phyloP scores from a whole-genome alignment of 2,888 invertebrate genomes.

The Boloria euphrosyne region DNA sequence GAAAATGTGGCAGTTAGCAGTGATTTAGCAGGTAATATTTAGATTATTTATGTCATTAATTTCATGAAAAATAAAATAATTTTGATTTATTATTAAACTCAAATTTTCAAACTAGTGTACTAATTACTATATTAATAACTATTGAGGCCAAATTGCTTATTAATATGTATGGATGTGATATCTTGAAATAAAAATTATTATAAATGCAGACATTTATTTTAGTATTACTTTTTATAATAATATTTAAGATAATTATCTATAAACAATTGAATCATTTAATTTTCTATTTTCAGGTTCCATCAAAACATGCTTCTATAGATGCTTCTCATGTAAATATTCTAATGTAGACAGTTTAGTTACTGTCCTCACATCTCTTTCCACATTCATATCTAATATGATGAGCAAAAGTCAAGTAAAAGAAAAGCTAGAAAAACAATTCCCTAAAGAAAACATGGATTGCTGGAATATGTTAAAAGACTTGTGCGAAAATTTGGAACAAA shows the following conservation, averaged over 20 bases:
- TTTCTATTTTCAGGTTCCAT: constrained; percentile 75
- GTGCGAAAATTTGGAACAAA: constrained; percentile 78
- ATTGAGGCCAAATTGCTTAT: not conserved
- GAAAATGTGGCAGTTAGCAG: constrained; percentile 76
- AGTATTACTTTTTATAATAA: no score
- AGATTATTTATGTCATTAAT: no score
- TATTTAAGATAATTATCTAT: not conserved
- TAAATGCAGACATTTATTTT: no score
- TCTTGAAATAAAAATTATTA: no score
- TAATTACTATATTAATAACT: no score
- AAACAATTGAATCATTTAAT: not conserved
- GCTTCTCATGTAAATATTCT: constrained; percentile 85
- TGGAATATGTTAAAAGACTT: constrained; percentile 84
- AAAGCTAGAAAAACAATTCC: constrained; percentile 82
- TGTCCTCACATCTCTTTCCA: constrained; percentile 82
- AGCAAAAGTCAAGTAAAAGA: constrained; percentile 72
- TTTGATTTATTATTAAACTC: no score
- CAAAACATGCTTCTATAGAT: constrained; percentile 86
- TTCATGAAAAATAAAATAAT: not conserved
- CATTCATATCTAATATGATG: constrained; percentile 81
- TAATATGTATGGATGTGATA: not conserved
- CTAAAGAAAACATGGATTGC: constrained; percentile 79
- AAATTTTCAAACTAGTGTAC: no score
- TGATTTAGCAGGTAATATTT: constrained; percentile 82
- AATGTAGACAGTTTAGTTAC: constrained; percentile 84